A percentile compares a stretch with the other conserved stretches of the same genome.
Evolutionary conservation across 2,113 vertebrate genomes (phyloP).

Genomic region (Vulpes vulpes): DNA sequence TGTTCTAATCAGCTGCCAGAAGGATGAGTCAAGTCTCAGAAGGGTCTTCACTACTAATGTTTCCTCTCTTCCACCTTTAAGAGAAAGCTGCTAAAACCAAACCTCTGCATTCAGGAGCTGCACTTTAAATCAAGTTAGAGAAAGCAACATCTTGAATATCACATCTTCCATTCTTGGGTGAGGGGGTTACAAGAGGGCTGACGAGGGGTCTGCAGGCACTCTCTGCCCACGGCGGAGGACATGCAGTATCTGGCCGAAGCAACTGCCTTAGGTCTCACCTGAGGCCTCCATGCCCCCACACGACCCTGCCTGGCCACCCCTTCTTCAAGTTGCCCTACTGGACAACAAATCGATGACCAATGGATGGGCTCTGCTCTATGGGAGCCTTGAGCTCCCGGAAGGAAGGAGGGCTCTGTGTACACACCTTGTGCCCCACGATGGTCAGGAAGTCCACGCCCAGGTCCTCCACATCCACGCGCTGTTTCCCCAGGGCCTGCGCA

Average conservation of each 20-base stretch:
- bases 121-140: not conserved
- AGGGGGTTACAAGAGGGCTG: not conserved
- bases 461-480: constrained; percentile 90
- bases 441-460: constrained; percentile 96
- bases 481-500: constrained; percentile 96
- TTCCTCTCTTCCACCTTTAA: not conserved
- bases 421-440: constrained; percentile 97
- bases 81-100: rapidly evolving
- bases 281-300: not conserved
- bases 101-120: not conserved
- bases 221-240: not conserved
- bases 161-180: rapidly evolving
- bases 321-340: too few relatives aligned
- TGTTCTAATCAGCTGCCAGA: not conserved
- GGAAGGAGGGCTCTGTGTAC: not conserved
- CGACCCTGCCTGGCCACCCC: not conserved
- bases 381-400: rapidly evolving
- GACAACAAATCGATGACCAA: rapidly evolving
- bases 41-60: too few relatives aligned
- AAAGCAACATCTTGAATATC: not conserved
- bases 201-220: rapidly evolving
- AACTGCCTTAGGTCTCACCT: rapidly evolving
- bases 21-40: not conserved
- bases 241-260: not conserved
- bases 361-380: rapidly evolving